Conservation (phyloP, 2,113 vertebrate species). For the Dromiciops gliroides region DNA sequence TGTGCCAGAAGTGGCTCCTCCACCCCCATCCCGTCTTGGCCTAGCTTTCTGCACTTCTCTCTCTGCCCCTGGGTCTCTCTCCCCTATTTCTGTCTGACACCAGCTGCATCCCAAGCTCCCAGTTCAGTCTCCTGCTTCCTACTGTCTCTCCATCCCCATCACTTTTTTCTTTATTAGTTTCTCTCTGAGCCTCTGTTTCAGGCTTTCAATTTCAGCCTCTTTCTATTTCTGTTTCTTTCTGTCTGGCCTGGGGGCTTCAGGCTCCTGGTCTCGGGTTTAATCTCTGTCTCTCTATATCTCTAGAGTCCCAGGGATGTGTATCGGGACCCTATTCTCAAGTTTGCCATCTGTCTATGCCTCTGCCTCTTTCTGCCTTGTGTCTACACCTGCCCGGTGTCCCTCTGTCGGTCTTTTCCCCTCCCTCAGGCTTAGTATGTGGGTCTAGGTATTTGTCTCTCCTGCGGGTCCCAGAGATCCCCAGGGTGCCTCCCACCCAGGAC, state of each 20-base stretch:
- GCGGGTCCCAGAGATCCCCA: not conserved
- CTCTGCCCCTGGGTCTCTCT: not conserved
- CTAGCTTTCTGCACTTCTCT: not conserved
- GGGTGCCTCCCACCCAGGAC: accelerated
- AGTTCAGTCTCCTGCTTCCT: not conserved
- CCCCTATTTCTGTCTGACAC: not conserved
- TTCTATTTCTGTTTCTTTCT: not conserved
- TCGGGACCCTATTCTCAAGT: not conserved
- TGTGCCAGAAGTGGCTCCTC: not conserved
- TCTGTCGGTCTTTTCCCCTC: not conserved
- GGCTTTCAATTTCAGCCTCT: not conserved
- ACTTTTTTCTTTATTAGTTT: not conserved
- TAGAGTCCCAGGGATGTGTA: not conserved
- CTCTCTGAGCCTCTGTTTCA: not conserved
- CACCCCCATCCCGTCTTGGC: not conserved
- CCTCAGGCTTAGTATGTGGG: not conserved
- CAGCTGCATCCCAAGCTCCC: not conserved
- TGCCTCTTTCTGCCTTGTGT: not conserved
- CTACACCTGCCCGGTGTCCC: not conserved
- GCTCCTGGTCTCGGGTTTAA: not conserved
- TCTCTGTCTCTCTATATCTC: not conserved
- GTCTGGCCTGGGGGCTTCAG: not conserved
- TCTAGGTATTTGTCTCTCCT: not conserved
- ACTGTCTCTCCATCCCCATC: not conserved
- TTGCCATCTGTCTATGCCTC: not conserved